Percentiles rank a stretch among this genome's conserved stretches.
Conservation (phyloP, 2,797 vertebrate species). For the Hephaestus fuliginosus region DNA sequence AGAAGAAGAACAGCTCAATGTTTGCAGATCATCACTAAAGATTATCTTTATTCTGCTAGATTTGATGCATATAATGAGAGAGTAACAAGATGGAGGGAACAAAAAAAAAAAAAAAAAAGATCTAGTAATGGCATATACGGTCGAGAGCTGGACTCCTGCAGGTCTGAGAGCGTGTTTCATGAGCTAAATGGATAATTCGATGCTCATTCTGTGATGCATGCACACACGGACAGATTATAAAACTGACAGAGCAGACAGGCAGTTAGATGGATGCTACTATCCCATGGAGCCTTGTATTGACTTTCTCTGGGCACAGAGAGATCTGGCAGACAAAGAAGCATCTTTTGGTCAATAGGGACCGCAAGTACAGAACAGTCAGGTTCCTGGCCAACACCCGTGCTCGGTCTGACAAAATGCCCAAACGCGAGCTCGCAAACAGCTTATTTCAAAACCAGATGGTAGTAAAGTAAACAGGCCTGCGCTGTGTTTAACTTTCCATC, state of each 20-base stretch:
- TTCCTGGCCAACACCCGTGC: conserved; percentile 40
- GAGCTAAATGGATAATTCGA: conserved; percentile 19
- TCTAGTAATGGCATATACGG: background rate
- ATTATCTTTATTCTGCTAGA: conserved; percentile 7
- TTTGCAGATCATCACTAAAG: background rate
- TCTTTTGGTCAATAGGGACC: conserved; percentile 57
- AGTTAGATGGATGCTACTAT: conserved; percentile 46
- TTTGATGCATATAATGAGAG: background rate
- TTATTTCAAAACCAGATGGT: conserved; percentile 57
- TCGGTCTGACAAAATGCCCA: conserved; percentile 44
- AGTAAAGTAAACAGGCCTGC: conserved; percentile 25
- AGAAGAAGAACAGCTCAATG: conserved; percentile 16
- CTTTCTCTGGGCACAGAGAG: conserved; percentile 39
- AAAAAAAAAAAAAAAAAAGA: background rate
- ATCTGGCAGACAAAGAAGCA: conserved; percentile 48
- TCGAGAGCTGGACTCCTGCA: background rate
- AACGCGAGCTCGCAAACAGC: conserved; percentile 35
- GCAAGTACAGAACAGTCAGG: conserved; percentile 37
- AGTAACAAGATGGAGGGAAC: background rate
- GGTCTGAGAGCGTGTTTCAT: background rate
- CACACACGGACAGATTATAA: conserved; percentile 13
- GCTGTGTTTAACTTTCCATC: conserved; percentile 19
- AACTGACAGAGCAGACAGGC: conserved; percentile 35
- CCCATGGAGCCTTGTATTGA: conserved; percentile 56
- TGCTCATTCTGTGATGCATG: conserved; percentile 20